phyloP scores from a whole-genome alignment of 2,797 vertebrate species.

The Loris lydekkerianus region DNA sequence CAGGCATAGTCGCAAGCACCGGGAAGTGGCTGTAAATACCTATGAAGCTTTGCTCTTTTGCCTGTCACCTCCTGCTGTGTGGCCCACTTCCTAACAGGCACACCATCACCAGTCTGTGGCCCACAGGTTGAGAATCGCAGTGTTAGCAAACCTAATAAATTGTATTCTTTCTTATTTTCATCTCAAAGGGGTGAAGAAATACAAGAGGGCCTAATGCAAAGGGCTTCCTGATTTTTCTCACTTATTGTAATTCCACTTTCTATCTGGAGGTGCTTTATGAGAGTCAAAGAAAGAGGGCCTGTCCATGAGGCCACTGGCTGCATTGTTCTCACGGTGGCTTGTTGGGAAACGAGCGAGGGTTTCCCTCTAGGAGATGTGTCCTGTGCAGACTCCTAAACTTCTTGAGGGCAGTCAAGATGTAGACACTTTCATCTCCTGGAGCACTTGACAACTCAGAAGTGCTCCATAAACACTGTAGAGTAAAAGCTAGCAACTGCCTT shows the following conservation, averaged over 20 bases:
- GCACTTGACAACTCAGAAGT: background rate
- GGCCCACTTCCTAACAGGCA: too few relatives aligned
- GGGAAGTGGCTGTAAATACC: too few relatives aligned
- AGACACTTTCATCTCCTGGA: background rate
- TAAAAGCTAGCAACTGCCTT: background rate
- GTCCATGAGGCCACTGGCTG: background rate
- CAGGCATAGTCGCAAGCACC: too few relatives aligned
- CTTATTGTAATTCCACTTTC: background rate
- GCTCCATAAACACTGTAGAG: too few relatives aligned
- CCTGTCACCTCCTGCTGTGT: too few relatives aligned
- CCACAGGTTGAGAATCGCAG: too few relatives aligned
- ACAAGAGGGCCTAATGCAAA: background rate
- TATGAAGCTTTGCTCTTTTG: too few relatives aligned
- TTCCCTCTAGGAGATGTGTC: rapidly evolving
- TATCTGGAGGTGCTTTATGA: background rate
- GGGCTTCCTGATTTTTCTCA: background rate
- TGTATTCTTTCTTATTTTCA: background rate
- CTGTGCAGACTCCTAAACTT: background rate
- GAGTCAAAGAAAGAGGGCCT: background rate
- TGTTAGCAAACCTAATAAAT: background rate
- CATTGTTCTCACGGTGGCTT: background rate
- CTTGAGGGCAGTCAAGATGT: background rate
- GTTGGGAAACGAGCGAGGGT: background rate
- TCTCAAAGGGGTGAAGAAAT: background rate
- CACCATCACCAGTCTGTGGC: too few relatives aligned